phyloP scores from a whole-genome alignment of 2,888 invertebrate genomes.

The Drosophila kanekoi region DNA sequence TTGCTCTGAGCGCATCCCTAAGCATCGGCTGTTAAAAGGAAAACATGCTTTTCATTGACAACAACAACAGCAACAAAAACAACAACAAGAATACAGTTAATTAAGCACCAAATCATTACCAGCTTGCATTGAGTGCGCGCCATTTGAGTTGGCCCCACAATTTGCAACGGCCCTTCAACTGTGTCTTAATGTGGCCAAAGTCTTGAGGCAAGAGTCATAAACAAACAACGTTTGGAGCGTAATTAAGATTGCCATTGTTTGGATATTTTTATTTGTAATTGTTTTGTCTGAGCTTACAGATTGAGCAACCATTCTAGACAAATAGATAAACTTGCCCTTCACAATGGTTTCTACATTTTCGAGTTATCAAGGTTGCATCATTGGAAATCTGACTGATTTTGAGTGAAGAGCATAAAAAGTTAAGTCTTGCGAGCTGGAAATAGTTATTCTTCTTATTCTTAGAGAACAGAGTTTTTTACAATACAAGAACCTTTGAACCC shows the following conservation, averaged over 20 bases:
- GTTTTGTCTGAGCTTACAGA: not conserved
- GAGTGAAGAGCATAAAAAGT: too few species aligned
- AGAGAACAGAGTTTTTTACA: too few species aligned
- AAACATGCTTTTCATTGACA: slow-evolving; percentile 64
- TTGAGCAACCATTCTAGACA: not conserved
- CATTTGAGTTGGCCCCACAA: slow-evolving; percentile 22
- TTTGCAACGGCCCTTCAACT: not conserved
- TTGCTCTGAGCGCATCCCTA: slow-evolving; percentile 32
- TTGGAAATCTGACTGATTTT: too few species aligned
- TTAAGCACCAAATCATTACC: slow-evolving; percentile 72
- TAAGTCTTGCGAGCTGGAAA: too few species aligned
- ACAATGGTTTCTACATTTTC: too few species aligned
- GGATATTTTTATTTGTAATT: not conserved
- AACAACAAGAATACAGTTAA: slow-evolving; percentile 60
- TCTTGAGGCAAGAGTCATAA: not conserved
- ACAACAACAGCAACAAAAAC: slow-evolving; percentile 12
- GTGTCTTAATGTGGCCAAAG: slow-evolving; percentile 1
- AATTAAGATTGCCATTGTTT: slow-evolving; percentile 21
- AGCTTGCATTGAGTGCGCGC: slow-evolving; percentile 57
- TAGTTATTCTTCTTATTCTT: too few species aligned
- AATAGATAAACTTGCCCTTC: too few species aligned
- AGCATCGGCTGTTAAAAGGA: slow-evolving; percentile 50
- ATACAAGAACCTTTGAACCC: too few species aligned
- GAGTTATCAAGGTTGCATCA: too few species aligned
- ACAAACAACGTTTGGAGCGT: not conserved